Evolutionary conservation across 2,888 invertebrate genomes (phyloP).

Genomic region (Acleris holmiana): DNA sequence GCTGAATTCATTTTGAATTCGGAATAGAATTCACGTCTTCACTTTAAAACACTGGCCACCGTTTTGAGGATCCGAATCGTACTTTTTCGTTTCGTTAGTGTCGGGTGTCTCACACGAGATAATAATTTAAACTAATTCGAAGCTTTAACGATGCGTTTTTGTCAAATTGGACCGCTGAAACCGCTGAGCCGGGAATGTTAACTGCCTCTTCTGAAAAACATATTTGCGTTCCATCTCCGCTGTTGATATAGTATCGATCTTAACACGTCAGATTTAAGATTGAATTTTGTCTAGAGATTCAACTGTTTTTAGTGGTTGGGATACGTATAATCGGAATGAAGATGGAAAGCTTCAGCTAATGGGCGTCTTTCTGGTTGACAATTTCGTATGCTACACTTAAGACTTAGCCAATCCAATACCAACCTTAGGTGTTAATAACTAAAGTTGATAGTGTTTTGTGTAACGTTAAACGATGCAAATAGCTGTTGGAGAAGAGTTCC

Average conservation of each 20-base stretch:
- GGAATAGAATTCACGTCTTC: constrained; percentile 43
- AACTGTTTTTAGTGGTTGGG: constrained; percentile 49
- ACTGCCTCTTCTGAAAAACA: constrained; percentile 74
- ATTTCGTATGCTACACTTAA: constrained; percentile 64
- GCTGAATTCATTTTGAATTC: constrained; percentile 38
- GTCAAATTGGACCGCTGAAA: constrained; percentile 78
- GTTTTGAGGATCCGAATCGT: constrained; percentile 47
- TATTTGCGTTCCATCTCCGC: constrained; percentile 49
- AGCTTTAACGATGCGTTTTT: constrained; percentile 76
- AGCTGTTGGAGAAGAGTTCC: constrained; percentile 65
- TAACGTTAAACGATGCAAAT: constrained; percentile 77
- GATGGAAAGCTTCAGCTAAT: constrained; percentile 78
- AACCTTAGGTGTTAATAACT: constrained; percentile 24
- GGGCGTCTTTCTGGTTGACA: constrained; percentile 81
- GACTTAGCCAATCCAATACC: constrained; percentile 28
- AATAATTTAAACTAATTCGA: constrained; percentile 75
- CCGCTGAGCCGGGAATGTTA: constrained; percentile 71
- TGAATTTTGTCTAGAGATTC: constrained; percentile 47
- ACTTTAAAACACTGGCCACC: constrained; percentile 41
- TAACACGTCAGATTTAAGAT: constrained; percentile 44
- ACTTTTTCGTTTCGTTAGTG: constrained; percentile 42
- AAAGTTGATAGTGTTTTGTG: constrained; percentile 47
- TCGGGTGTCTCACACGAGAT: constrained; percentile 51
- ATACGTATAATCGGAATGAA: constrained; percentile 73
- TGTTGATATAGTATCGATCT: constrained; percentile 38